Evolutionary conservation across 2,797 vertebrate genomes (phyloP), one percentile per base, ranked within the genome.

Genomic region (Mormyrops attenuatus): DNA sequence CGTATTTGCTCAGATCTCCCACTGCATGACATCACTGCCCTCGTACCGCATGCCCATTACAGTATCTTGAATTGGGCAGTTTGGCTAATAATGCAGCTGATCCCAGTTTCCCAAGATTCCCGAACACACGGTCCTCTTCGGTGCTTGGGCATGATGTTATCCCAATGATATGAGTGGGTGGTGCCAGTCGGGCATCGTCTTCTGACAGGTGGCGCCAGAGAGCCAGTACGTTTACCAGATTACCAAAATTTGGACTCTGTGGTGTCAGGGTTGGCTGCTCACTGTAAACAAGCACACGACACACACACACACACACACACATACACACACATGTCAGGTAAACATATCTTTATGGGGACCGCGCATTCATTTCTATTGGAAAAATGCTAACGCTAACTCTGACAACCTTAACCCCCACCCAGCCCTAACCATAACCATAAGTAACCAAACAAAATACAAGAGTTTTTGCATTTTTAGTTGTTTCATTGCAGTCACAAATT

Each of bases 111-210:
- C 5, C n/a, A 13, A 44, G 55, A 22, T 15, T 30, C 26, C 3
- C 4, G 30, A 53, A 86, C 50, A 5, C 84, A 15, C 13, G 17
- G 20, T 7, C 49, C 47, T 89, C 22, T 22, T 6, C 17, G 3
- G 38, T 86, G 13, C 49, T 8, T 17, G 1, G 22, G 90, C 9
- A 60, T 86, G 38, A n/a, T 90, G n/a, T 55, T 90, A 85, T 88
- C 90, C 90, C 91, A 89, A 90, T 4, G 90, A 88, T 90, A 92
- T 91, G 90, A 92, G 92, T 87, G 89, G 89, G 91, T 63, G n/a
- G 90, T 87, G 90, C 89, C 94, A 93, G 92, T 92, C 91, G 92
- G 90, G 91, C 52, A 82, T 44, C 80, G 88, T 55, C 20, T 52
- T 1, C 88, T 90, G 91, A 88, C 88, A 89, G 89, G 57, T 89